Base-by-base conservation (phyloP, 2,113 vertebrate species). In the Pantherophis guttatus region DNA sequence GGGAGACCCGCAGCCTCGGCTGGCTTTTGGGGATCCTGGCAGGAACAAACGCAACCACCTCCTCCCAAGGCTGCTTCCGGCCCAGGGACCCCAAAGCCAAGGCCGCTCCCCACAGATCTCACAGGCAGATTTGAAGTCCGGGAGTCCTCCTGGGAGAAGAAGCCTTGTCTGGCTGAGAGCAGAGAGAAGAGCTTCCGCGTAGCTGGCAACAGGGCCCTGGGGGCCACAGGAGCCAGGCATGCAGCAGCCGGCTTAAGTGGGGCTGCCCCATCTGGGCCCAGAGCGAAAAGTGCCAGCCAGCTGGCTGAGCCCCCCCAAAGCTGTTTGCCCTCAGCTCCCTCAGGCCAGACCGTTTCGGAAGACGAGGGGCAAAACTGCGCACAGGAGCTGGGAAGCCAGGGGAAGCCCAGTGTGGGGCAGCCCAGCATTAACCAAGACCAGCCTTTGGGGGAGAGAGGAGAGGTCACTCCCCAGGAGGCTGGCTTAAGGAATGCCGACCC, bases 101-200 rank as follows among this genome's bases (percentile, higher is more conserved):
- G 98, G 90, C 98, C 98, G 13, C 57, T 98, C 89, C 98, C 98
- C 39, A 62, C 97, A 97, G 97, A 98, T 92, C 96, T 98, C 92
- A 98, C 97, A 0, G 97, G 98, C 26, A 96, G 90, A 0, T 98
- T 98, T 52, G 98, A 98, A 96, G 95, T 54, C 29, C 96, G 54
- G 90, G 97, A 97, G 39, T 50, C 58, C 52, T 89, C 96, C 65
- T 91, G 94, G 15, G 96, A 93, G 96, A 98, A 90, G 89, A 97
- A 88, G 59, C 33, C 65, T 29, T 93, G 23, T 54, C 91, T 90
- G 0, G 87, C 95, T 50, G 96, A 96, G 0, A 92, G 94, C 0
- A 97, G 96, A 90, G 97, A 96, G 89, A 96, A 91, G 1, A n/a
- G 87, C 0, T 89, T 94, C 0, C 0, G n/a, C 0, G 2, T 24